Base-by-base conservation (phyloP, 1,140 invertebrate species). In the Eciton burchellii region DNA sequence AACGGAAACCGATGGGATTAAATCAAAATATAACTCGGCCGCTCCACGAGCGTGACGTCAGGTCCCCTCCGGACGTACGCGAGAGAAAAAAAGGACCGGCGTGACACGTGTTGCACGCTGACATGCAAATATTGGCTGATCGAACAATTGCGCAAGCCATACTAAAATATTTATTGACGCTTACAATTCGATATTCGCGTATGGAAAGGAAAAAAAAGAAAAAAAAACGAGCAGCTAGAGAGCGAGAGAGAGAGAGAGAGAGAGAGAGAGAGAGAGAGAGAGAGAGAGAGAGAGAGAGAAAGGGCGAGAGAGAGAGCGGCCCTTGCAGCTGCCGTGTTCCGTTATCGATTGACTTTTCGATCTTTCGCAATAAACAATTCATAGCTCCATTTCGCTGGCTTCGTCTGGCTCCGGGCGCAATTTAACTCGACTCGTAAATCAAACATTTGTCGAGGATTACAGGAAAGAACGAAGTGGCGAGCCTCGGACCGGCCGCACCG, bases 101-200 rank as follows among this genome's bases (percentile, higher is more conserved):
- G 52, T 45, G 19, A 66, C 74, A 68, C 74, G 74, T 79, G 74
- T 79, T 79, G 74, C 74, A 79, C 74, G 52, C 63, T 70, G 74
- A 79, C 74, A 79, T 79, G 74, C 63, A 79, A 79, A 79, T 79
- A 79, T 79, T 79, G 74, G 74, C 62, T 70, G 74, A 79, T 79
- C 63, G 74, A 79, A 79, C 74, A 79, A 79, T 79, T 79, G 74
- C 49, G 63, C 74, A 79, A 79, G 74, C 74, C 74, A 79, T 79
- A 79, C 74, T 79, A 79, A 79, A 79, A 79, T 79, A 79, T 79
- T 79, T 79, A 79, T 79, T 68, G 74, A 79, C 63, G 63, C 74
- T 79, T 79, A 79, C 74, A 79, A 79, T 79, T 79, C 74, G 49
- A 77, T 77, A 77, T 77, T 77, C 62, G 49, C 24, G 49, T 66